Evolutionary conservation across 2,888 invertebrate genomes (phyloP), one percentile per base, ranked within the genome.

Genomic region (Caenorhabditis uteleia): DNA sequence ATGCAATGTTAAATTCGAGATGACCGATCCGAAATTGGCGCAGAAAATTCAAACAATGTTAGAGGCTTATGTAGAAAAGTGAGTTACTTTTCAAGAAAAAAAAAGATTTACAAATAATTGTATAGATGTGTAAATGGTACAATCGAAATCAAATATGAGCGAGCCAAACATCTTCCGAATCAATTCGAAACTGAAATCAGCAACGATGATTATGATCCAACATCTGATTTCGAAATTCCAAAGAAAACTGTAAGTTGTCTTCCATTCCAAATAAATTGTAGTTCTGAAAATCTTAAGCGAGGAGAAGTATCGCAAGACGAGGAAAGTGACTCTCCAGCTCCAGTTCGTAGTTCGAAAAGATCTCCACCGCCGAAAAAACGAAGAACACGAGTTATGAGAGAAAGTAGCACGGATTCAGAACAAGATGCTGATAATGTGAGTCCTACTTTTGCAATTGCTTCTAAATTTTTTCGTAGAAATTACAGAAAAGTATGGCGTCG

Each of bases 61-160:
- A 18, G 56, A 55, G 36, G 29, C 55, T 7, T 60, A 66, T 31
- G 36, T 66, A 3, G 39, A 60, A 26, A 60, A 57, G 62, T 56
- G 16, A 36, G 45, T 39, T 21, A 21, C 20, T 40, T 40, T 20
- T n/a, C 6, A 38, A 7, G 12, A 38, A 16, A 10, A 10, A 10
- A 16, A 6, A 38, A 10, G 16, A 38, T 7, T 8, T n/a, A 33
- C 36, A 33, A n/a, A n/a, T n/a, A 21, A 16, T 34, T 18, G 31
- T 50, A 12, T 38, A 60, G 60, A 26, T 49, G 51, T 25, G 16
- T 58, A 12, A 29, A 58, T 20, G 57, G 53, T 21, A 47, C 51
- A 18, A 25, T 64, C 10, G 49, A 48, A n/a, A 45, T 54, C 6
- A 45, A 49, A 10, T 64, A 58, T 31, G 54, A 64, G 23, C 48